Conservation (phyloP, 2,113 vertebrate genomes). For the Ctenomys sociabilis region DNA sequence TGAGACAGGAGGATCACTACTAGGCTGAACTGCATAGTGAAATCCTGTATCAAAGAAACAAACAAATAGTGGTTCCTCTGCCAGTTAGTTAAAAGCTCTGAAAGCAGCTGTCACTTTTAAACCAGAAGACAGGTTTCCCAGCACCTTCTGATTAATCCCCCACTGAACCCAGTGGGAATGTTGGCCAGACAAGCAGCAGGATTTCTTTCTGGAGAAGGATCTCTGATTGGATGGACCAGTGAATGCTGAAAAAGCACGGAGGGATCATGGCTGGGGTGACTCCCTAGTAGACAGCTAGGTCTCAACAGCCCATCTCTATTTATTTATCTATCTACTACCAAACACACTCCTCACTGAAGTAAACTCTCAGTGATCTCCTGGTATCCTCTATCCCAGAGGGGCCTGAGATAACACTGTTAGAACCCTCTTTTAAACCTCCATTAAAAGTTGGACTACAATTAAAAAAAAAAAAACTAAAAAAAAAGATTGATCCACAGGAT, state of each 20-base stretch:
- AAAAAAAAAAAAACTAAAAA: too few relatives aligned
- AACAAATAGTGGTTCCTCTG: not conserved
- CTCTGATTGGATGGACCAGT: not conserved
- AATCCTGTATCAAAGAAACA: too few relatives aligned
- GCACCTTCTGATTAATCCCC: not conserved
- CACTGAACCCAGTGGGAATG: not conserved
- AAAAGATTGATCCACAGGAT: not conserved
- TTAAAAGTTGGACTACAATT: not conserved
- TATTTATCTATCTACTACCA: not conserved
- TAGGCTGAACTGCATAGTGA: too few relatives aligned
- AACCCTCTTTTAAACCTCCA: not conserved
- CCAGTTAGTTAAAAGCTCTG: not conserved
- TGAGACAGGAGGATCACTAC: too few relatives aligned
- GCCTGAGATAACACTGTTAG: not conserved
- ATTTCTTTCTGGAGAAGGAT: not conserved
- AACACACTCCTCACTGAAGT: not conserved
- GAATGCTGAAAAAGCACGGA: not conserved
- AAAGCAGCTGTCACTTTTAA: not conserved
- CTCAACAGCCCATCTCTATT: not conserved
- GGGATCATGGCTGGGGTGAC: not conserved
- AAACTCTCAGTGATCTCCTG: not conserved
- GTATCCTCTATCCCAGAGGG: not conserved
- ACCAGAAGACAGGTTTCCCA: not conserved
- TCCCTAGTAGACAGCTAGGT: not conserved
- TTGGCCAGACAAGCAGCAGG: not conserved